phyloP scores from a whole-genome alignment of 1,140 invertebrate genomes.

The Elymnias hypermnestra region DNA sequence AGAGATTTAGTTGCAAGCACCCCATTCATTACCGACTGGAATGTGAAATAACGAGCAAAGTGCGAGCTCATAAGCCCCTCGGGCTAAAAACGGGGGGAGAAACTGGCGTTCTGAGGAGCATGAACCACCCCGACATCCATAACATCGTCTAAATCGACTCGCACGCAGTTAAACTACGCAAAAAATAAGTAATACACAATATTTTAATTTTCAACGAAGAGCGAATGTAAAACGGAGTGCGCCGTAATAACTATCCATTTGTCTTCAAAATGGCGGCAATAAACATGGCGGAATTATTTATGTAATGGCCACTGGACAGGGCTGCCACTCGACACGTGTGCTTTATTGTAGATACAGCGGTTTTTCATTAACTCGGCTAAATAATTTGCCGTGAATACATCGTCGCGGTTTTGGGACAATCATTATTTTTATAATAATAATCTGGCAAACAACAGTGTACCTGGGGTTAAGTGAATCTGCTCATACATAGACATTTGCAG shows the following conservation, averaged over 20 bases:
- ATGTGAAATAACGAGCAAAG: slow-evolving; percentile 30
- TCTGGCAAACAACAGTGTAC: too few relatives aligned
- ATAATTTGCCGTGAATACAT: slow-evolving; percentile 38
- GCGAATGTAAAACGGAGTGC: slow-evolving; percentile 69
- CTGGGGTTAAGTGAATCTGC: too few relatives aligned
- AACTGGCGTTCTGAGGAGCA: slow-evolving; percentile 26
- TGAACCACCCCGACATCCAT: slow-evolving; percentile 38
- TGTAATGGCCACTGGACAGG: slow-evolving; percentile 68
- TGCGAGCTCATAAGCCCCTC: slow-evolving; percentile 22
- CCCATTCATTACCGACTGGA: slow-evolving; percentile 28
- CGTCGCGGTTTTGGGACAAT: slow-evolving; percentile 14
- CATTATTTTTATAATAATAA: slow-evolving; percentile 1
- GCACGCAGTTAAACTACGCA: slow-evolving; percentile 56
- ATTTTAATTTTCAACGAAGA: slow-evolving; percentile 71
- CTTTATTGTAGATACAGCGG: slow-evolving; percentile 64
- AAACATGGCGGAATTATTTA: slow-evolving; percentile 74
- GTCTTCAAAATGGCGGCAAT: slow-evolving; percentile 75
- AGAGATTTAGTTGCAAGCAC: slow-evolving; percentile 35
- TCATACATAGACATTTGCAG: too few relatives aligned
- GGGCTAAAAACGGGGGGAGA: slow-evolving; percentile 20
- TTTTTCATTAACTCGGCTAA: slow-evolving; percentile 65
- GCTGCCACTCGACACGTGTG: slow-evolving; percentile 62
- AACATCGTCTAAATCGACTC: slow-evolving; percentile 59
- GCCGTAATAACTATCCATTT: slow-evolving; percentile 74
- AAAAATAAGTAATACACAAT: slow-evolving; percentile 68